These are phyloP conservation scores for Phymorhynchus buccinoides DNA, from an alignment of 1,140 invertebrate genomes.

Conservation along the genomic window DNA sequence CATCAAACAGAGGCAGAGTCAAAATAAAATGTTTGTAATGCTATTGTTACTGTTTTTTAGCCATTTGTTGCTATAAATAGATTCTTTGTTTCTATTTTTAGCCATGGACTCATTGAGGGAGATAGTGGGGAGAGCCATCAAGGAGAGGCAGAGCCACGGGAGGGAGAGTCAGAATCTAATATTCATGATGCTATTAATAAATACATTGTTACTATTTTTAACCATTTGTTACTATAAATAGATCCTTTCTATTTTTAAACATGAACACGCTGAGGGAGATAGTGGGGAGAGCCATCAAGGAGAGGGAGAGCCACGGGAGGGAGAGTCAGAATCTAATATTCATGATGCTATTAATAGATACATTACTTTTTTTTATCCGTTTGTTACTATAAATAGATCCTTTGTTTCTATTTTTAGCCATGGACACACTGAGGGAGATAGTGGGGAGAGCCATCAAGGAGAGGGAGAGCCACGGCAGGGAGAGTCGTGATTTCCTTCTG, in stretches of 20 bases:
- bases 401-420: not conserved
- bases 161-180: slow-evolving; percentile 49
- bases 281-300: not conserved
- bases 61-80: too few relatives aligned
- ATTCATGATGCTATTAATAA: too few relatives aligned
- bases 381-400: too few relatives aligned
- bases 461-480: slow-evolving; percentile 5
- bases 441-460: not conserved
- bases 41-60: too few relatives aligned
- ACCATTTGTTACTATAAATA: too few relatives aligned
- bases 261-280: not conserved
- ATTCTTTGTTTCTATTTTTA: too few relatives aligned
- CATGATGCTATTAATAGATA: too few relatives aligned
- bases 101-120: not conserved
- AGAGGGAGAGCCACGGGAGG: slow-evolving; percentile 11
- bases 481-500: slow-evolving; percentile 55
- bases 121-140: not conserved
- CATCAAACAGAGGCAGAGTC: not conserved
- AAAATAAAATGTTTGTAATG: too few relatives aligned
- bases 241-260: too few relatives aligned
- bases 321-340: too few relatives aligned
- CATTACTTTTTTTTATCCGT: not conserved
- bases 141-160: slow-evolving; percentile 6
- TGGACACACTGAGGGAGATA: not conserved
- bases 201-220: too few relatives aligned